A percentile compares a stretch with the other conserved stretches of the same genome.
Evolutionary conservation across 2,888 invertebrate genomes (phyloP).

Genomic region (Leucania comma): DNA sequence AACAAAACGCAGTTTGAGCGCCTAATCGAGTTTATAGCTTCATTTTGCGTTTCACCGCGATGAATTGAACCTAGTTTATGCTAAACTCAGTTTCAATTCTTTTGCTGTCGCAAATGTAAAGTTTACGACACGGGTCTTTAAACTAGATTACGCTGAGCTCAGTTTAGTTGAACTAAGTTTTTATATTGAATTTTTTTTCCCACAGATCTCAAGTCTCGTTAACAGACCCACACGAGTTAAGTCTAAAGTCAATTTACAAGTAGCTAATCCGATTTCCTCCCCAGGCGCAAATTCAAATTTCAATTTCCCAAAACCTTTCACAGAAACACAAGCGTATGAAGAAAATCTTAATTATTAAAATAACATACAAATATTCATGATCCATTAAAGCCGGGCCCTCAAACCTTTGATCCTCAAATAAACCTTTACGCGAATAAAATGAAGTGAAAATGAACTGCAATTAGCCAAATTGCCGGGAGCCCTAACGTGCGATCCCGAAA

Average conservation of each 20-base stretch:
- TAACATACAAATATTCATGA: slow-evolving; percentile 61
- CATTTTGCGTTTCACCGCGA: no score
- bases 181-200: no score
- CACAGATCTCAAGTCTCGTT: not conserved
- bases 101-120: no score
- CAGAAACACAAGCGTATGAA: slow-evolving; percentile 20
- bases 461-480: slow-evolving; percentile 73
- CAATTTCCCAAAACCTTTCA: slow-evolving; percentile 27
- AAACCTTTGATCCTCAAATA: slow-evolving; percentile 66
- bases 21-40: no score
- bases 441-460: slow-evolving; percentile 75
- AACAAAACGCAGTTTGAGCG: no score
- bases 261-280: slow-evolving; percentile 15
- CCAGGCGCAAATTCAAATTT: slow-evolving; percentile 18
- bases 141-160: no score
- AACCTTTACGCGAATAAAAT: slow-evolving; percentile 73
- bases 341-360: slow-evolving; percentile 53
- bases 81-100: no score
- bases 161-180: no score
- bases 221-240: not conserved
- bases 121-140: no score
- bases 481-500: slow-evolving; percentile 69
- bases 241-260: slow-evolving; percentile 11
- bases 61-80: no score
- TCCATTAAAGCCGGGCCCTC: slow-evolving; percentile 56